phyloP scores from a whole-genome alignment of 2,113 vertebrate genomes.

The Nibea coibor region DNA sequence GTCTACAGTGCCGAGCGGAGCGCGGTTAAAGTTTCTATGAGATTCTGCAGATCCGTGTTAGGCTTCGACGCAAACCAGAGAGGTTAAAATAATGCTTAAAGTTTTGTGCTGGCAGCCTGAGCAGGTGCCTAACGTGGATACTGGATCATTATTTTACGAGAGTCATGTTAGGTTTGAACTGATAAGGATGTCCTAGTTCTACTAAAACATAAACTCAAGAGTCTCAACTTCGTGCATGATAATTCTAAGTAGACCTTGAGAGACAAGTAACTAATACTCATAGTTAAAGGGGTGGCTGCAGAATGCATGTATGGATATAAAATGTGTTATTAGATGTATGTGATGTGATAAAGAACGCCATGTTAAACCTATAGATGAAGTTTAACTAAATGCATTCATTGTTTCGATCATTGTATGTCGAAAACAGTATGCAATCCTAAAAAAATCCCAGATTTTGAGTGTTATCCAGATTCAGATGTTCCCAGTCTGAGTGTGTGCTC shows the following conservation, averaged over 20 bases:
- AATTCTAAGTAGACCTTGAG: neutral
- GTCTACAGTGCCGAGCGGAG: constrained; percentile 6
- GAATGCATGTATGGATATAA: too few relatives aligned
- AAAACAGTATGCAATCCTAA: too few relatives aligned
- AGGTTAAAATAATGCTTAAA: constrained; percentile 22
- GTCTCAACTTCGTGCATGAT: neutral
- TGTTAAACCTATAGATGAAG: too few relatives aligned
- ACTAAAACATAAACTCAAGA: constrained; percentile 7
- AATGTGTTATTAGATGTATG: too few relatives aligned
- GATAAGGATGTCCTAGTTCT: constrained; percentile 65
- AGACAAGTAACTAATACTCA: neutral
- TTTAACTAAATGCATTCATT: too few relatives aligned
- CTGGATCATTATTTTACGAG: constrained; percentile 52
- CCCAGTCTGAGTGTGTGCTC: neutral
- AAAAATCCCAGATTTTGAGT: too few relatives aligned
- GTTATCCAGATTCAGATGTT: neutral
- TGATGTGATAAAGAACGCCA: too few relatives aligned
- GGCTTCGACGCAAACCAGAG: neutral
- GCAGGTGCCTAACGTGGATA: neutral
- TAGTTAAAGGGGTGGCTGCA: neutral
- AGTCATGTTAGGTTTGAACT: constrained; percentile 34
- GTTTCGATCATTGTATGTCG: too few relatives aligned
- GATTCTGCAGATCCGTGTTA: constrained; percentile 3
- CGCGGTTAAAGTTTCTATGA: constrained; percentile 1
- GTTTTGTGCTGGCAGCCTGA: constrained; percentile 4